Base-by-base conservation (phyloP, 2,797 vertebrate species). In the Oceanodroma leucorhoa region DNA sequence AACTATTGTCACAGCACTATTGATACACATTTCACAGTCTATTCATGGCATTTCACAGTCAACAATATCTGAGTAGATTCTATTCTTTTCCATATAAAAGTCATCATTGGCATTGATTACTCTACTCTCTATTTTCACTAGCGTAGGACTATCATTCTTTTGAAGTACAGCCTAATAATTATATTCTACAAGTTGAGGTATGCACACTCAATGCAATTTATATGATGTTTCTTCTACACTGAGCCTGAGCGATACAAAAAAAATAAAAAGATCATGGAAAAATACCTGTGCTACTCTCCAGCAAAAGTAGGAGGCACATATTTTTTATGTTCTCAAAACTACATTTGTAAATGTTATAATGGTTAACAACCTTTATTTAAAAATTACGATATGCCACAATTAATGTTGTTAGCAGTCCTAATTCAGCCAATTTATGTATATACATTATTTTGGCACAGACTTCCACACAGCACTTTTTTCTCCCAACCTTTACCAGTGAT, bases 71-170 rank as follows among this genome's bases (percentile, higher is more conserved):
- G 38, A 71, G 27, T 65, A 85, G 34, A 51, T 71, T 96, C 62
- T 73, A 77, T 96, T 89, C 36, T 81, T 92, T 90, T 87, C 62
- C 77, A 77, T 95, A 91, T 92, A 73, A 96, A 97, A 94, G 83
- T 82, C 69, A 40, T 78, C 92, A 89, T 82, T 24, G 38, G 14
- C 54, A 81, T 43, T 91, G 82, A 54, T 69, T 67, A 70, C 83
- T 60, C 64, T 73, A 58, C 64, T 6, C 30, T 95, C 95, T 89
- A 84, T 94, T 94, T 96, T 71, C 58, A 73, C 88, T 82, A 90
- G 87, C 76, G 54, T 71, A 94, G 83, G 41, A 60, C 91, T 87
- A 89, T 87, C 58, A 79, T 40, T 95, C 57, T 89, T 91, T 73
- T 92, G 82, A 96, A 94, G 60, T 64, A 87, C 41, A 83, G 71